Base-by-base conservation (phyloP, 1,140 invertebrate species). In the Cheumatopsyche charites region DNA sequence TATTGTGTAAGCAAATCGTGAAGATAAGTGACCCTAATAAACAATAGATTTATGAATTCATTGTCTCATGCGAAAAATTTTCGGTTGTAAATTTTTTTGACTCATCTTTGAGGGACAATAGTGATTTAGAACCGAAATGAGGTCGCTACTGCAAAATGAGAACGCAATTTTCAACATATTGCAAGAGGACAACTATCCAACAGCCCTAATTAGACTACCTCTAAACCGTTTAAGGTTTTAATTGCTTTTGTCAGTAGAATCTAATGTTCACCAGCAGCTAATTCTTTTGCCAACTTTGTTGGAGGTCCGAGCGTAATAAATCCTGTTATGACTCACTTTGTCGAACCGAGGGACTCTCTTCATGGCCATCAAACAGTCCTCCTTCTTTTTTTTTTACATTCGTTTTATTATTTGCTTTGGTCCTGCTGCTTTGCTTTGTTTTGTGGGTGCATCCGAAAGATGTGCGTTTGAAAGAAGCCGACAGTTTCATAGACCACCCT, bases 291-390 rank as follows among this genome's bases (percentile, higher is more conserved):
- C 15, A 41, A 17, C 62, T 42, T 63, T 43, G 62, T 63, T 42
- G 62, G 62, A 63, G 62, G 62, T 63, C 62, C 62, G 29, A 42
- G 15, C 41, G 26, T 15, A 63, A 63, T 63, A 63, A 63, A 63
- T 63, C 41, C 41, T 15, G 62, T 63, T 63, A 63, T 63, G 62
- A 63, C 26, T 63, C 62, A 63, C 41, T 63, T 63, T 63, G 41
- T 42, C 45, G 45, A 19, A 49, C 17, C 13, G 17, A 49, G 45
- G 3, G 45, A n/a, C 13, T n/a, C 26, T 47, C n/a, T n/a, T n/a
- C 19, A 25, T 9, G 55, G 13, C 21, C 55, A 23, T n/a, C 21
- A 25, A 7, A 4, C 9, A 4, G 23, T 58, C 47, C 47, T n/a
- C n/a, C n/a, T n/a, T n/a, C 19, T 52, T 52, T 52, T 52, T n/a